Percentiles rank a stretch among this genome's conserved stretches.
Conservation (phyloP, 2,888 invertebrate species). For the Esperia sulphurella region DNA sequence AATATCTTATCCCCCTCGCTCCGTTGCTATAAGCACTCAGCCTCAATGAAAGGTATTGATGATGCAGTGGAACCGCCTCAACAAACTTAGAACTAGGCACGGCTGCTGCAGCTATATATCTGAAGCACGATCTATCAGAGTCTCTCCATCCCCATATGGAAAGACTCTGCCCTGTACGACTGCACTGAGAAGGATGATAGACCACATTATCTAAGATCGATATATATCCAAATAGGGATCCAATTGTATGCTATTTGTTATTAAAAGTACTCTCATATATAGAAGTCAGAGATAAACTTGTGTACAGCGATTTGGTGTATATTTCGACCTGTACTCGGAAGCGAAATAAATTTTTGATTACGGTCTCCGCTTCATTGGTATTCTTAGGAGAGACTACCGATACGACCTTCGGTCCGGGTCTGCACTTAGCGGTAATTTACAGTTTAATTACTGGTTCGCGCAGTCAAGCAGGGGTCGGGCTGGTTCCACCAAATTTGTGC, state of each 20-base stretch:
- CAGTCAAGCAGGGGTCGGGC: conserved; percentile 6
- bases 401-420: conserved; percentile 63
- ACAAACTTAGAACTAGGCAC: no score
- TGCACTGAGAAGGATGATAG: no score
- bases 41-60: no score
- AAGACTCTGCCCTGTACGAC: no score
- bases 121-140: no score
- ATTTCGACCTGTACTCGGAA: conserved; percentile 24
- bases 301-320: conserved; percentile 26
- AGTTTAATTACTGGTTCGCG: conserved; percentile 67
- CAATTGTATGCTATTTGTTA: conserved; percentile 7
- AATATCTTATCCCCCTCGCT: no score
- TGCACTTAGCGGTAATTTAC: conserved; percentile 71
- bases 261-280: conserved; percentile 3
- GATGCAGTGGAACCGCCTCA: no score
- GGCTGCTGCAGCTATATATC: no score
- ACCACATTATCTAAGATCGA: no score
- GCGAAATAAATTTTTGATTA: conserved; percentile 59
- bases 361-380: conserved; percentile 58
- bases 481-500: conserved; percentile 18
- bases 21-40: no score
- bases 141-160: no score
- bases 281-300: conserved; percentile 18
- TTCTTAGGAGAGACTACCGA: conserved; percentile 51
- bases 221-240: no score